Percentiles rank a stretch among this genome's conserved stretches.
Evolutionary conservation across 1,140 invertebrate genomes (phyloP).

Genomic region (Cryptotermes secundus): DNA sequence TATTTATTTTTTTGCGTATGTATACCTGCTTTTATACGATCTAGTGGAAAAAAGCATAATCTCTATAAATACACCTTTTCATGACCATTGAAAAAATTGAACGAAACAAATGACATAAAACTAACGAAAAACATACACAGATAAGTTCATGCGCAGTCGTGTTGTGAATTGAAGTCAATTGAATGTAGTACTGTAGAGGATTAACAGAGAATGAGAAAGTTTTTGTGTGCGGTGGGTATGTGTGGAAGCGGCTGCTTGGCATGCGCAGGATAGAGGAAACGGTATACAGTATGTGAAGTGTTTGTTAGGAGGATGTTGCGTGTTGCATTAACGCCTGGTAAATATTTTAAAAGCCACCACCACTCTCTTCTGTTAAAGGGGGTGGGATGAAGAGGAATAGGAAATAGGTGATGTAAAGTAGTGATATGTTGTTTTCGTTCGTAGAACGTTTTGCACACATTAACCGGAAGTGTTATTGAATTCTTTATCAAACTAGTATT

Average conservation of each 20-base stretch:
- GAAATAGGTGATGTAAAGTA: no score
- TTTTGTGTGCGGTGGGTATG: neutral
- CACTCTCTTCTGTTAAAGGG: no score
- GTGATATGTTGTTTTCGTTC: no score
- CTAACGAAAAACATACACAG: no score
- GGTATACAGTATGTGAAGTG: neutral
- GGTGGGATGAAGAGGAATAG: no score
- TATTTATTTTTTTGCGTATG: neutral
- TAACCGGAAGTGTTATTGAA: no score
- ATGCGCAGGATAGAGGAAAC: neutral
- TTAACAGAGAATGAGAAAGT: neutral
- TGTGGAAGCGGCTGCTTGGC: no score
- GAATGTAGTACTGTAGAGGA: neutral
- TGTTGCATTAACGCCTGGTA: neutral
- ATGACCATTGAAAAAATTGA: neutral
- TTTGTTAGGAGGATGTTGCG: neutral
- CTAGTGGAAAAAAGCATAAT: neutral
- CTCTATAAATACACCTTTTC: conserved; percentile 11
- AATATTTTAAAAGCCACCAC: neutral
- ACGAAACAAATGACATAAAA: neutral
- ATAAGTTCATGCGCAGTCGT: neutral
- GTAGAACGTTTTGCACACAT: no score
- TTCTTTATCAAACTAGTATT: no score
- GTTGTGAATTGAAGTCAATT: neutral
- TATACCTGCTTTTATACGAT: neutral